phyloP scores from a whole-genome alignment of 1,140 invertebrate species.

The Bombus sibiricus region DNA sequence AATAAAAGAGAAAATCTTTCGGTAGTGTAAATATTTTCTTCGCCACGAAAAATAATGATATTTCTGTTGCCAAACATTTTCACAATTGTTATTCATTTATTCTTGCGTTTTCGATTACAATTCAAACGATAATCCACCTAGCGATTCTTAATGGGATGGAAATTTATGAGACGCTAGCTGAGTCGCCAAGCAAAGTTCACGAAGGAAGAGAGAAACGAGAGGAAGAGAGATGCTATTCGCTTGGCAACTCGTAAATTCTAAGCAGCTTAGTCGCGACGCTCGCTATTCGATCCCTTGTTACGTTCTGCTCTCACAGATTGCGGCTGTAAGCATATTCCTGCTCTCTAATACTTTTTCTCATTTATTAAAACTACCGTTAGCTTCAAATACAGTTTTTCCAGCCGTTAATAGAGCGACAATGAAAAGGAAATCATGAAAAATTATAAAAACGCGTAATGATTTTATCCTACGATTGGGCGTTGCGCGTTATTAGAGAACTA shows the following conservation, averaged over 20 bases:
- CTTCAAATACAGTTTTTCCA: neutral
- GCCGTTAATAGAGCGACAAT: neutral
- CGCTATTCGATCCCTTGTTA: conserved; percentile 41
- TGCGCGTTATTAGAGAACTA: too few relatives aligned
- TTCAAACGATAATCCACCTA: conserved; percentile 33
- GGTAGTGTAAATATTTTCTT: neutral
- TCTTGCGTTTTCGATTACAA: neutral
- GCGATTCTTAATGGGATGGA: conserved; percentile 51
- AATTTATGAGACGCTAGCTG: conserved; percentile 47
- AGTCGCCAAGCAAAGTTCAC: conserved; percentile 53
- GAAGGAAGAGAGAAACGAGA: neutral
- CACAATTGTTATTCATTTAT: neutral
- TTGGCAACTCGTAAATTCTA: conserved; percentile 65
- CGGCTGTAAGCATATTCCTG: neutral
- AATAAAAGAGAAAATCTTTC: too few relatives aligned
- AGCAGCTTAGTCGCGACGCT: conserved; percentile 61
- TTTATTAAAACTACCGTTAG: neutral
- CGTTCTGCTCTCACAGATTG: conserved; percentile 19
- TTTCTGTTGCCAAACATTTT: neutral
- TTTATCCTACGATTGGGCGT: neutral
- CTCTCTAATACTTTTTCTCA: neutral
- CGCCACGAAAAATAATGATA: too few relatives aligned
- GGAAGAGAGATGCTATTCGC: conserved; percentile 35
- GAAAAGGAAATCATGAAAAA: neutral
- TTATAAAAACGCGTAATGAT: neutral